phyloP scores from a whole-genome alignment of 2,797 vertebrate species.

The Aphelocoma californica region DNA sequence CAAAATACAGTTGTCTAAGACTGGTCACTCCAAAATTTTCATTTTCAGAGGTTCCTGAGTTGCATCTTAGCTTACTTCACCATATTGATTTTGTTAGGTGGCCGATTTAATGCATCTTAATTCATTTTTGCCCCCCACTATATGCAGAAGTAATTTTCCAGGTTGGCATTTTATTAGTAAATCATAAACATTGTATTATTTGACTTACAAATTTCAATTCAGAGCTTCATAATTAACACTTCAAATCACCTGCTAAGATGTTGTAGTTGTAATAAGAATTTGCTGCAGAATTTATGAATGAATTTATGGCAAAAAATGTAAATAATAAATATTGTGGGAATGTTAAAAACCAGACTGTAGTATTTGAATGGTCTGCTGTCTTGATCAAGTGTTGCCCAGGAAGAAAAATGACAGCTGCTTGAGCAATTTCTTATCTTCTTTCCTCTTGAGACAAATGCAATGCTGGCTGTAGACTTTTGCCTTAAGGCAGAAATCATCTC shows the following conservation, averaged over 20 bases:
- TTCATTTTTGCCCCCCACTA: rapidly evolving
- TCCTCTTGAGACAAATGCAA: not conserved
- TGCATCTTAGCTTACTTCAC: not conserved
- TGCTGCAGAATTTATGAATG: not conserved
- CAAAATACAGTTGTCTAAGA: not conserved
- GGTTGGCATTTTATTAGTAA: not conserved
- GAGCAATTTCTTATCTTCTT: not conserved
- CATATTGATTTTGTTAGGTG: not conserved
- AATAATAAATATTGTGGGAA: not conserved
- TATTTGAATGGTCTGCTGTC: not conserved
- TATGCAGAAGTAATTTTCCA: not conserved
- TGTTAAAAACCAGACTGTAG: not conserved
- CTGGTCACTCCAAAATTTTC: not conserved
- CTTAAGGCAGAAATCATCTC: conserved; percentile 33
- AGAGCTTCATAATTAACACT: not conserved
- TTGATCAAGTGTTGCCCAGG: not conserved
- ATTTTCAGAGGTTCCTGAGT: not conserved
- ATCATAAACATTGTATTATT: not conserved
- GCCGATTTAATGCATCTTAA: not conserved
- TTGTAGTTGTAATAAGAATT: not conserved
- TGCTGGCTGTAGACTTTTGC: conserved; percentile 9
- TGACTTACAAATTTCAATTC: not conserved
- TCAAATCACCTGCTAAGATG: not conserved
- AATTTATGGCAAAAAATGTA: not conserved
- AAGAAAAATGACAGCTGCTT: conserved; percentile 22